Conservation (phyloP, 2,888 invertebrate species). For the Drosophila sordidapex region DNA sequence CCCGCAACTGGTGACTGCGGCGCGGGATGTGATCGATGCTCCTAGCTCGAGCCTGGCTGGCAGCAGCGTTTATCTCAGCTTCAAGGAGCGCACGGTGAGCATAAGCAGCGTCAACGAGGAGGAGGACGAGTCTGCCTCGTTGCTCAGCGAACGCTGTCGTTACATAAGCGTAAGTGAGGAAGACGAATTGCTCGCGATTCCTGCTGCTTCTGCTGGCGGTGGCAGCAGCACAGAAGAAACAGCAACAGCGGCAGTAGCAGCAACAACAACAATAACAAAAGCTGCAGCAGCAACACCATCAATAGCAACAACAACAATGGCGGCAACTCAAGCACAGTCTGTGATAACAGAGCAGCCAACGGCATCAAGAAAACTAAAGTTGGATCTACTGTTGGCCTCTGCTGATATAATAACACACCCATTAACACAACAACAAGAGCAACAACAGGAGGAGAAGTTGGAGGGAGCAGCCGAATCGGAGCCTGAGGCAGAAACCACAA, state of each 20-base stretch:
- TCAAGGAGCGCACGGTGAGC: conserved; percentile 82
- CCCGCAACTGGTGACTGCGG: conserved; percentile 35
- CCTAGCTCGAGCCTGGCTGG: conserved; percentile 21
- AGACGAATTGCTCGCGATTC: conserved; percentile 75
- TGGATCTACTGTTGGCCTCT: conserved; percentile 82
- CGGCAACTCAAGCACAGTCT: conserved; percentile 81
- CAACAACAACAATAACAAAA: conserved; percentile 23
- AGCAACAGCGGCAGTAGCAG: conserved; percentile 16
- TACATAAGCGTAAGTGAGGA: conserved; percentile 84
- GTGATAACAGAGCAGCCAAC: conserved; percentile 85
- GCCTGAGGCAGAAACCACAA: conserved; percentile 38
- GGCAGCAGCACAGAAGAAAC: conserved; percentile 22
- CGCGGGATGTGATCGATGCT: conserved; percentile 48
- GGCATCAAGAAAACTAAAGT: conserved; percentile 80
- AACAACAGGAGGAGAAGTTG: conserved; percentile 7
- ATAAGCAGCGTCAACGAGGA: conserved; percentile 82
- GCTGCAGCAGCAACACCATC: conserved; percentile 7
- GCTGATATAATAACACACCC: conserved; percentile 73
- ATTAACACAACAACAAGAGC: conserved; percentile 47
- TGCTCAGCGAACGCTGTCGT: conserved; percentile 80
- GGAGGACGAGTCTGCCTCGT: conserved; percentile 81
- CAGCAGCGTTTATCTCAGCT: conserved; percentile 56
- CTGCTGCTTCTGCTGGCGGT: conserved; percentile 15
- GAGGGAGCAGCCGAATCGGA: conserved; percentile 21
- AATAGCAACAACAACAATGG: conserved; percentile 34